Conservation (phyloP, 2,113 vertebrate genomes). For the Ivindomyrus marchei region DNA sequence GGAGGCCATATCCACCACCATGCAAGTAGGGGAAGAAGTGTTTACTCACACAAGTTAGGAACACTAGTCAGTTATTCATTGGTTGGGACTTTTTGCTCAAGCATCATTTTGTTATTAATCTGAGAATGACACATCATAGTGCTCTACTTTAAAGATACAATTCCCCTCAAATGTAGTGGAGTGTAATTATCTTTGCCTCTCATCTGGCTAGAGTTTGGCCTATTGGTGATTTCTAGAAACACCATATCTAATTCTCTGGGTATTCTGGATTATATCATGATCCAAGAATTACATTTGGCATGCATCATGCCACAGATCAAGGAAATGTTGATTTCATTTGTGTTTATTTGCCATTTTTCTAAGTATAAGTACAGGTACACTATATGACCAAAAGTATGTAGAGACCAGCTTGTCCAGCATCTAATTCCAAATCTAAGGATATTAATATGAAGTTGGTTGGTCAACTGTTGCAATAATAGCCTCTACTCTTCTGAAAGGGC, state of each 20-base stretch:
- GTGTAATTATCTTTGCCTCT: neutral
- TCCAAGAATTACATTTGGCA: neutral
- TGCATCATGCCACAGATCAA: neutral
- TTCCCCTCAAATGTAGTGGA: neutral
- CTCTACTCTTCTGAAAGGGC: neutral
- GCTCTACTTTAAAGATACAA: neutral
- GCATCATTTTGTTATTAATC: neutral
- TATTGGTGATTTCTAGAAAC: neutral
- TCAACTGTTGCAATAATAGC: neutral
- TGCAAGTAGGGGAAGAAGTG: neutral
- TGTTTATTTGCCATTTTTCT: neutral
- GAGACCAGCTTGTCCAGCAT: neutral
- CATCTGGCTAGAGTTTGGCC: neutral
- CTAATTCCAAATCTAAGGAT: neutral
- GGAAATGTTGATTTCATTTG: neutral
- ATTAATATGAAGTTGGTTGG: neutral
- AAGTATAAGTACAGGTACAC: neutral
- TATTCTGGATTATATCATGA: neutral
- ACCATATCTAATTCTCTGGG: neutral
- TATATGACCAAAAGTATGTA: neutral
- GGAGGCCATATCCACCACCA: neutral
- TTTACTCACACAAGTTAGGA: neutral
- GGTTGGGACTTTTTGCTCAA: neutral
- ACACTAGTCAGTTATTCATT: neutral
- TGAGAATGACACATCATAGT: neutral